Evolutionary conservation across 2,888 invertebrate species (phyloP), one percentile per base, ranked within the genome.

Genomic region (Zootermopsis nevadensis): DNA sequence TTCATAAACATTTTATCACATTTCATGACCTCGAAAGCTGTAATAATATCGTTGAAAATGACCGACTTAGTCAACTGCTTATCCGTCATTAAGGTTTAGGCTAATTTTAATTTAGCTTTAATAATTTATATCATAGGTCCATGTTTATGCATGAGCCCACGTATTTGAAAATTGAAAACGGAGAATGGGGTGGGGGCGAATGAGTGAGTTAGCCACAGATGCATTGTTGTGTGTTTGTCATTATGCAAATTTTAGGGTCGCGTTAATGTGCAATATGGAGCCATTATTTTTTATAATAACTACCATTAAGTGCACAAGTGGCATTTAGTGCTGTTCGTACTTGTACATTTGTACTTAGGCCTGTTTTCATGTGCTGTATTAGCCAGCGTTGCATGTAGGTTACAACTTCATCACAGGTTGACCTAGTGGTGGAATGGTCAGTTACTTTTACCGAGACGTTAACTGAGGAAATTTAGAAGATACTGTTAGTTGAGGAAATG

Each of bases 191-290:
- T 22, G 53, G 77, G 35, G 79, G 24, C n/a, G 60, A n/a, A 19
- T 53, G 48, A 53, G 19, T 3, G 66, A 66, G 38, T 12, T 10
- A 27, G 66, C 79, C 79, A 79, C 79, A 79, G 79, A 79, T 79
- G 79, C 79, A 79, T 79, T 79, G 79, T 79, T 79, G 79, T 82
- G 60, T 82, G 72, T 74, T 82, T 55, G 76, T 76, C 82, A 82
- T 82, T 82, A 82, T 82, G 82, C 82, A 82, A 82, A 82, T 82
- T 74, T 38, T 35, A 27, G 82, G 53, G 38, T 79, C 66, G 79
- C 60, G 79, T 79, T 79, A 79, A 79, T 79, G 79, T 79, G 79
- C 79, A 79, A 79, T 79, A 79, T 79, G 79, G 79, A 79, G 38
- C 79, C 79, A 66, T 60, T 79, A 66, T 66, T 66, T 79, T 79